Base-by-base conservation (phyloP, 53 echinoderm and acorn worm species). In the Holothuria scabra region DNA sequence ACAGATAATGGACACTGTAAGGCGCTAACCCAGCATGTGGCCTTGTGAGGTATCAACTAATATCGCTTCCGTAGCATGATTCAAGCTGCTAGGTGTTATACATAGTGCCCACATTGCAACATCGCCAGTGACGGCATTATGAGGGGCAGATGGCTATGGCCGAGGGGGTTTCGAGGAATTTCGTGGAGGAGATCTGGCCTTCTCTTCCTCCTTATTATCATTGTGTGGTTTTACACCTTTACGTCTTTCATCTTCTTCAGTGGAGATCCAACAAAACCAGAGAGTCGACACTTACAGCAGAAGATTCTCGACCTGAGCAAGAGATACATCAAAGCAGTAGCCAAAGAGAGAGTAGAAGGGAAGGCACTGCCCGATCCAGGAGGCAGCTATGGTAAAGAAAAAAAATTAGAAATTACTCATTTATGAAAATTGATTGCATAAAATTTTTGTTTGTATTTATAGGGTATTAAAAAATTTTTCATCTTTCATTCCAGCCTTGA, bases 241-340 rank as follows among this genome's bases (percentile, higher is more conserved):
- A 93, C 87, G 67, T 90, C 88, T 86, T 90, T 87, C 72, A 58
- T 85, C 24, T 74, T 90, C 78, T 85, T 84, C 63, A 88, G 56
- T 21, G 76, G 85, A 7, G 76, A 93, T 28, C 88, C 88, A 18
- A 85, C 84, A 0, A 28, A 85, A 46, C 86, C 88, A 13, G 90
- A 97, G 76, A 94, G 94, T 60, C 88, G 90, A 38, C 69, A 86
- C 59, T 79, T 97, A 26, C 85, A 89, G 44, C 63, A 84, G 25
- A 83, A 92, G 28, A 97, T 97, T 34, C 59, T 97, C 28, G 94
- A 92, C 28, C 80, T 90, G 28, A 97, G 97, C 83, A 92, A 97
- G 62, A 48, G 79, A 48, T 97, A 97, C 83, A 92, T 97, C 60
- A 94, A 97, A 61, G 97, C 92, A 0, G 55, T 94, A 14, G 90